Evolutionary conservation across 2,113 vertebrate species (phyloP), one percentile per base, ranked within the genome.

Genomic region (Sapayoa aenigma): DNA sequence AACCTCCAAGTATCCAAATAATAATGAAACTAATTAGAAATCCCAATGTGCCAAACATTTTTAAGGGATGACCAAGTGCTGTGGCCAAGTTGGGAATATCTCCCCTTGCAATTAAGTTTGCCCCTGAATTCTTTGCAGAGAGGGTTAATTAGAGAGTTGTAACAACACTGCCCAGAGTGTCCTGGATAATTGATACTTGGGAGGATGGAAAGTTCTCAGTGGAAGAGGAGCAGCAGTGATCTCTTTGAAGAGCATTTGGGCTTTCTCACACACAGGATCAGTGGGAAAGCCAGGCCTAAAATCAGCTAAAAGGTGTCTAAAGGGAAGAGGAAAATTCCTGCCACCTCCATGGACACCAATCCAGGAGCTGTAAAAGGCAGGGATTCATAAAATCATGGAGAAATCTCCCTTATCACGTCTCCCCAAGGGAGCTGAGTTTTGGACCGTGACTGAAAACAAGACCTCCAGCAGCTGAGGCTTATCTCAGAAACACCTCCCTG

Each of bases 81-180:
- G 10, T 22, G 84, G 89, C 73, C 47, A 35, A 25, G 25, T 5
- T 52, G 83, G 90, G 90, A 90, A 83, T 41, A 79, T 67, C 2
- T 23, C 47, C 72, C 85, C 82, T 92, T 96, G 52, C 92, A 96
- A 91, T 96, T 95, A 94, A 84, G 85, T 49, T 50, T 3, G 5
- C 76, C 87, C 67, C 27, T 20, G 21, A 76, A 80, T 66, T 53
- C 76, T 72, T 94, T 91, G 79, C 82, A 41, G 25, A 16, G 5
- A 4, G 1, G 53, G 62, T 93, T 97, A 97, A 95, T 96, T 85
- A 94, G 71, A 95, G 87, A 17, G 8, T 66, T 47, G n/a, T 56
- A 62, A 79, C 0, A 23, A 60, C 84, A 33, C 65, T 89, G 91
- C 81, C 77, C 68, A 30, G 28, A 90, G 68, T 15, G 82, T 90